Base-by-base conservation (phyloP, 2,797 vertebrate species). In the Prunella strophiata region DNA sequence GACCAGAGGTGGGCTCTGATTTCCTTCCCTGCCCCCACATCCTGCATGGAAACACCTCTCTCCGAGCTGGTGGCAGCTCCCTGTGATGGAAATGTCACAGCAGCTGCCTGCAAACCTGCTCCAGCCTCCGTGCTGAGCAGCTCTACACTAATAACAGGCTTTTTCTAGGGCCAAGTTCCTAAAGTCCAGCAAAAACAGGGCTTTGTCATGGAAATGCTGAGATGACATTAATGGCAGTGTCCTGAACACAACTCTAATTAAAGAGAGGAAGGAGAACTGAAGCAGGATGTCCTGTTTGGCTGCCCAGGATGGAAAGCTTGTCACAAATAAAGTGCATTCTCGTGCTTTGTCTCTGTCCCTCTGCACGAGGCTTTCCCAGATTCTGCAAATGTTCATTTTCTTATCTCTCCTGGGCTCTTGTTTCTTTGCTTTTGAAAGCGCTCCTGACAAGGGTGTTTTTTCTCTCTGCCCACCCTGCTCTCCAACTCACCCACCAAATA, bases 251-350 rank as follows among this genome's bases (percentile, higher is more conserved):
- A 13, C 77, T 91, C 93, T 96, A 95, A 97, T 97, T 93, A 96
- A 94, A 94, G 93, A 96, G 93, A 96, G 96, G 96, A 97, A 97
- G 91, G 96, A 96, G 96, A 96, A 96, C 88, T 95, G 92, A 97
- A 83, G 94, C 96, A 98, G 98, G 98, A 98, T 96, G 97, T 98
- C 98, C 98, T 98, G 98, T 98, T 98, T 98, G 97, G 97, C 96
- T 91, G 95, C 94, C 96, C 96, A 93, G 96, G 95, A 93, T 98
- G 97, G 97, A 98, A 98, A 97, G 92, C 96, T 91, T 94, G 95
- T 97, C 95, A 97, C 96, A 96, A 94, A 93, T 96, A 93, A 97
- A 97, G 91, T 79, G 76, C 86, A 71, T 88, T 94, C 79, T 93
- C 58, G 51, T 96, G 74, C 89, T 96, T 94, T 87, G 95, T 86